phyloP scores from a whole-genome alignment of 2,113 vertebrate genomes.

The Rhea americana region DNA sequence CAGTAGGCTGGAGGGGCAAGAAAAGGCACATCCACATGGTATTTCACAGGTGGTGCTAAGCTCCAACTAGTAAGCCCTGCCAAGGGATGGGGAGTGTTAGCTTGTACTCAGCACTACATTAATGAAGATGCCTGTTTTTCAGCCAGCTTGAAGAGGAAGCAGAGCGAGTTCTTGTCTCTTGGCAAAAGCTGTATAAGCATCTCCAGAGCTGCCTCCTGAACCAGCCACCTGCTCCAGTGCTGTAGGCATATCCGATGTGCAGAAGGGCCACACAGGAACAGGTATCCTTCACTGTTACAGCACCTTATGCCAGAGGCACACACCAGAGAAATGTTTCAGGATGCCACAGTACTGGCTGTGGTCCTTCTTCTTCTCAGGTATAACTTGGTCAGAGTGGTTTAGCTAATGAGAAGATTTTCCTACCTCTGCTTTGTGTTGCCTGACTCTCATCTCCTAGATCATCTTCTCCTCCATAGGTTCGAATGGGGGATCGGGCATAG shows the following conservation, averaged over 20 bases:
- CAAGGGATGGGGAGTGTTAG: neutral
- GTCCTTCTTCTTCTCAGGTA: neutral
- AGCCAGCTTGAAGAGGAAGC: neutral
- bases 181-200: neutral
- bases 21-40: neutral
- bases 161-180: neutral
- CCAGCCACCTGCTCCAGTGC: neutral
- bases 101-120: neutral
- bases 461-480: conserved; percentile 93
- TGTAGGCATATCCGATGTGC: neutral
- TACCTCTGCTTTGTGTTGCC: conserved; percentile 86
- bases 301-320: neutral
- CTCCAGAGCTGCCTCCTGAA: neutral
- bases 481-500: conserved; percentile 95
- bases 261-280: neutral
- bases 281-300: neutral
- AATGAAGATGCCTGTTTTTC: neutral
- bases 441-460: conserved; percentile 92
- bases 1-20: neutral
- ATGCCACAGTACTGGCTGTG: neutral
- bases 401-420: neutral
- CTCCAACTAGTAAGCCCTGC: neutral
- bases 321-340: neutral
- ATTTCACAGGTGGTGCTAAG: neutral
- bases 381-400: neutral